These are phyloP conservation scores for Craterocephalus amniculus DNA, from an alignment of 2,797 vertebrate genomes.

Conservation along the genomic window DNA sequence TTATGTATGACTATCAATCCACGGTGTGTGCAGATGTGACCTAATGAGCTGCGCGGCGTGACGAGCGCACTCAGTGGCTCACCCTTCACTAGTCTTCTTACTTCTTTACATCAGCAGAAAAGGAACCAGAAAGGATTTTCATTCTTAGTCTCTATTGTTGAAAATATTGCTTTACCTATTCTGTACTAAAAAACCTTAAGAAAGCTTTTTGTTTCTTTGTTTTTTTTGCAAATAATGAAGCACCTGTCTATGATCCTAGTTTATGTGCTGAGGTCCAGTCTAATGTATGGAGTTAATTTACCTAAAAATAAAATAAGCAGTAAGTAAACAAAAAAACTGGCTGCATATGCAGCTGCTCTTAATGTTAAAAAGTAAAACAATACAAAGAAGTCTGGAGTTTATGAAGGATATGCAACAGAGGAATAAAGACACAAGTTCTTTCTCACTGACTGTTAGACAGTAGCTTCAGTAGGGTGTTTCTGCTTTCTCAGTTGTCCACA, in stretches of 20 bases:
- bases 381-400: neutral
- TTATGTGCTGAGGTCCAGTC: too few relatives aligned
- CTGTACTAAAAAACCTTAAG: neutral
- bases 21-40: too few relatives aligned
- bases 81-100: too few relatives aligned
- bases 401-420: neutral
- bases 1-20: too few relatives aligned
- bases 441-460: neutral
- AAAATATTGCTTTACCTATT: neutral
- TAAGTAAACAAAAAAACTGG: too few relatives aligned
- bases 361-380: neutral
- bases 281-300: too few relatives aligned
- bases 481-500: neutral
- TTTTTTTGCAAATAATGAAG: neutral
- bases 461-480: neutral
- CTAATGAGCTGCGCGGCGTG: too few relatives aligned
- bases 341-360: too few relatives aligned
- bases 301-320: neutral
- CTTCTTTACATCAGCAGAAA: too few relatives aligned
- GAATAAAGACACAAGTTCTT: neutral
- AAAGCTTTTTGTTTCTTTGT: neutral
- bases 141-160: neutral
- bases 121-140: too few relatives aligned
- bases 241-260: neutral
- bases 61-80: too few relatives aligned